Conservation (phyloP, 1,140 invertebrate genomes). For the Ditylenchus dipsaci region DNA sequence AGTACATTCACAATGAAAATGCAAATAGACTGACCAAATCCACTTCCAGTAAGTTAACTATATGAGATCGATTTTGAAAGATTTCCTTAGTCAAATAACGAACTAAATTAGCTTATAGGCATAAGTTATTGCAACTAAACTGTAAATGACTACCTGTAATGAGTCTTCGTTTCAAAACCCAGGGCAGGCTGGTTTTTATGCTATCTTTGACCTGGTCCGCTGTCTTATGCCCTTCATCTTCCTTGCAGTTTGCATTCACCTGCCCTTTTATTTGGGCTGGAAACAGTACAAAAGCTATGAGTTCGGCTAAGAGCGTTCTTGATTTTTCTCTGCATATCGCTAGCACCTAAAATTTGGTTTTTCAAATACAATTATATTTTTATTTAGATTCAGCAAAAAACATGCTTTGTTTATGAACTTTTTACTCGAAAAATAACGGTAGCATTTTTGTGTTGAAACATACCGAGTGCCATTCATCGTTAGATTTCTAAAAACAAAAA, state of each 20-base stretch:
- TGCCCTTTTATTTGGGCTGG: constrained; percentile 22
- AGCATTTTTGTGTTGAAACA: no score
- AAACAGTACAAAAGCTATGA: constrained; percentile 43
- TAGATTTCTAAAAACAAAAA: constrained; percentile 15
- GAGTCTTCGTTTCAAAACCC: constrained; percentile 34
- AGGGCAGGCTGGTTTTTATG: not conserved
- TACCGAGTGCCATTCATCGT: constrained; percentile 33
- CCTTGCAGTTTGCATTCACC: not conserved
- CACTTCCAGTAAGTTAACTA: constrained; percentile 33
- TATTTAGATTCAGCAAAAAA: not conserved
- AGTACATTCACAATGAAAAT: not conserved
- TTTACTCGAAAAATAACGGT: no score
- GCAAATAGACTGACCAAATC: constrained; percentile 27
- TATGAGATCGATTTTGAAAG: constrained; percentile 9
- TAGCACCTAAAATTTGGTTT: constrained; percentile 5
- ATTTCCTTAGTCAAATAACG: constrained; percentile 12
- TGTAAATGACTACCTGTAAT: constrained; percentile 28
- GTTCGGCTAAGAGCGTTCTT: constrained; percentile 31
- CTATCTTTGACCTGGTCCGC: not conserved
- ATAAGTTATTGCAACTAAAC: no score
- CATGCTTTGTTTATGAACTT: no score
- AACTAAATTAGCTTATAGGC: no score
- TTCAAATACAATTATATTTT: no score
- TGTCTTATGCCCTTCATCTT: not conserved
- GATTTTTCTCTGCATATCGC: constrained; percentile 31